Percentiles rank a stretch among this genome's conserved stretches.
These are phyloP conservation scores for Patella pellucida DNA, from an alignment of 2,888 invertebrate genomes.

Conservation along the genomic window DNA sequence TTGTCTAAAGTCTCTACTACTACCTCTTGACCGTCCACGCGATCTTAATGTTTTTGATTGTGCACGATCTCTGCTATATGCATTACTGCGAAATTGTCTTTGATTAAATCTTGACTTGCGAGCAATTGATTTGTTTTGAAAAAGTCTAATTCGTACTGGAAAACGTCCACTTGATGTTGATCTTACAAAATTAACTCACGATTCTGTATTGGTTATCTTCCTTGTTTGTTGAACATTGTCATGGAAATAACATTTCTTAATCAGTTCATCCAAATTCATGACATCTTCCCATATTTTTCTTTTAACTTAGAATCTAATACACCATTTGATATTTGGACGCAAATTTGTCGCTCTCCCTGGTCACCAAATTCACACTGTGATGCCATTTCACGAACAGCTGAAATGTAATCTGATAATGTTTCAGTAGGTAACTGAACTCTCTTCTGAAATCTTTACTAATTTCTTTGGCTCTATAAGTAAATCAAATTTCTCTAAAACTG, in stretches of 20 bases:
- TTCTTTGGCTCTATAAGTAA: background rate
- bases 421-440: background rate
- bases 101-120: too few species aligned
- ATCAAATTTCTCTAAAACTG: background rate
- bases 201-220: background rate
- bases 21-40: too few species aligned
- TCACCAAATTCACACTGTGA: background rate
- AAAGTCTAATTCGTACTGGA: too few species aligned
- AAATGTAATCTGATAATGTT: background rate
- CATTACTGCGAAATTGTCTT: too few species aligned
- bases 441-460: background rate
- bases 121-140: too few species aligned
- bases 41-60: too few species aligned
- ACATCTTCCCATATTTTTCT: background rate
- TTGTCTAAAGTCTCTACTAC: too few species aligned
- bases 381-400: conserved; percentile 2
- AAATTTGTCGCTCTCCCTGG: background rate
- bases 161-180: background rate
- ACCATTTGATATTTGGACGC: background rate
- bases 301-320: background rate
- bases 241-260: background rate
- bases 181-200: background rate
- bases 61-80: too few species aligned
- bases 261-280: background rate
- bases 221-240: background rate